Conservation (phyloP, 2,888 invertebrate species). For the Laspeyria flexula region DNA sequence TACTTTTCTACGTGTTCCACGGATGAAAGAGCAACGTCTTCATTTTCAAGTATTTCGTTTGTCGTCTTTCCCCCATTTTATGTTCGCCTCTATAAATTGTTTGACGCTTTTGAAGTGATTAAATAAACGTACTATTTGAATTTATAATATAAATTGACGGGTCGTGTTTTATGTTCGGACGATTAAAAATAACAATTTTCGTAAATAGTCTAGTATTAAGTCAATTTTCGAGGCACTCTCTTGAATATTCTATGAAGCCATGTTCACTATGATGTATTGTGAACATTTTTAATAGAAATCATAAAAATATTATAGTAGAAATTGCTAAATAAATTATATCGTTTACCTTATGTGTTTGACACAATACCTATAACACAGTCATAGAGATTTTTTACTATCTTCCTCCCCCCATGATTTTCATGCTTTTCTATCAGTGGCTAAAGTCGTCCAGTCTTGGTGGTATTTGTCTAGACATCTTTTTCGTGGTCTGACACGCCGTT, state of each 20-base stretch:
- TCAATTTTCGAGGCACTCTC: conserved; percentile 1
- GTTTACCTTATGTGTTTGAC: too few relatives aligned
- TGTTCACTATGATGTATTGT: conserved; percentile 12
- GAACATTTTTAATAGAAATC: background rate
- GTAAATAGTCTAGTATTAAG: conserved; percentile 5
- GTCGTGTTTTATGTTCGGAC: conserved; percentile 2
- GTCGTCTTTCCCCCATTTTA: conserved; percentile 5
- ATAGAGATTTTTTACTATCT: too few relatives aligned
- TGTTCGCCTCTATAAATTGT: conserved; percentile 5
- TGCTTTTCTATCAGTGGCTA: too few relatives aligned
- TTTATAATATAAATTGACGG: background rate
- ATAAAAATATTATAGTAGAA: background rate
- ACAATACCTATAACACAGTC: too few relatives aligned
- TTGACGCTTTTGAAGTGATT: conserved; percentile 7
- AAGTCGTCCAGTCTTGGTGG: too few relatives aligned
- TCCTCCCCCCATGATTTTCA: too few relatives aligned
- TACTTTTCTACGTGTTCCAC: too few relatives aligned
- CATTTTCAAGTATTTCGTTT: conserved; percentile 5
- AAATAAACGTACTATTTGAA: conserved; percentile 3
- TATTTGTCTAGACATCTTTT: too few relatives aligned
- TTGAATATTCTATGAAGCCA: conserved; percentile 17
- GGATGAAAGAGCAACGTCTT: conserved; percentile 20
- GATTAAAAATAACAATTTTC: conserved; percentile 9
- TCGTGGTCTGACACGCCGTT: too few relatives aligned
- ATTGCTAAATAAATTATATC: background rate